Conservation (phyloP, 2,113 vertebrate species). For the Neolamprologus falcicula region DNA sequence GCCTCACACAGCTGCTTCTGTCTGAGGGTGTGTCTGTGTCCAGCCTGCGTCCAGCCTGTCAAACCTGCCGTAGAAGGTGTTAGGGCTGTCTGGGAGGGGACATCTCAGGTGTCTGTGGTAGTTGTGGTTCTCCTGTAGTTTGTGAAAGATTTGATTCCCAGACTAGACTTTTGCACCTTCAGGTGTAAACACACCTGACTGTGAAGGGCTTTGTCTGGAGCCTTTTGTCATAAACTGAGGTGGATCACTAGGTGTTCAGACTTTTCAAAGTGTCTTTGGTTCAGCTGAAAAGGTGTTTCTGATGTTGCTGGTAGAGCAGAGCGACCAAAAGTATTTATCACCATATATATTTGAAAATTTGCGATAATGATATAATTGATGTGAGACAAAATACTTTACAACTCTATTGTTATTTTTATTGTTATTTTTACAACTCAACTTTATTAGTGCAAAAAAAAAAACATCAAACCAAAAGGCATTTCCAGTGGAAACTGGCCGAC, state of each 20-base stretch:
- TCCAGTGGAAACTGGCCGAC: no score
- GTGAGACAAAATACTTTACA: rapidly evolving
- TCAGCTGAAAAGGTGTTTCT: not conserved
- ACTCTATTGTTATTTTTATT: rapidly evolving
- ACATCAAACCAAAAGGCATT: no score
- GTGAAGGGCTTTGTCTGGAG: not conserved
- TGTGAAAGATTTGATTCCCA: not conserved
- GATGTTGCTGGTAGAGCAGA: not conserved
- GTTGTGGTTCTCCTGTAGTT: not conserved
- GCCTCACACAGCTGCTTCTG: not conserved
- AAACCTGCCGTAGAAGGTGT: not conserved
- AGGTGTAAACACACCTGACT: not conserved
- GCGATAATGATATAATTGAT: rapidly evolving
- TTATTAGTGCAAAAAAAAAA: no score
- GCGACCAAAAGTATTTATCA: not conserved
- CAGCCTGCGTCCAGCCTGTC: rapidly evolving
- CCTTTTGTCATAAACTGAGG: not conserved
- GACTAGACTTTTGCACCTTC: not conserved
- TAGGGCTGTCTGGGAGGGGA: rapidly evolving
- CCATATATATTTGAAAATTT: not conserved
- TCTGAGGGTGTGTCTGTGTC: rapidly evolving
- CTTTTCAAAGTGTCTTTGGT: not conserved
- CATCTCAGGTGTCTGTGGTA: not conserved
- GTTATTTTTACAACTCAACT: no score
- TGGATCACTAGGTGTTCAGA: not conserved